phyloP scores from a whole-genome alignment of 2,888 invertebrate genomes.

The Microctonus brassicae region DNA sequence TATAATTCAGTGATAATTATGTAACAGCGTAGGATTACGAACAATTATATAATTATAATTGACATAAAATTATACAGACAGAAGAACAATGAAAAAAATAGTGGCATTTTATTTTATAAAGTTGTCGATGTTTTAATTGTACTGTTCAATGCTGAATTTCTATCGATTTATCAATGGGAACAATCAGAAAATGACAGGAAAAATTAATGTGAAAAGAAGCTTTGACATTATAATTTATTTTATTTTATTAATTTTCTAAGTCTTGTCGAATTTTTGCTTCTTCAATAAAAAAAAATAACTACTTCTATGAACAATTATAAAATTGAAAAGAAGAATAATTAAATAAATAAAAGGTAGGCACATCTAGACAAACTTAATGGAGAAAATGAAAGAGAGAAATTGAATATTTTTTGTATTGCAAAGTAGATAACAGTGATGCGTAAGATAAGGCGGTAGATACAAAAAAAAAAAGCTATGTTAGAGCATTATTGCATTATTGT shows the following conservation, averaged over 20 bases:
- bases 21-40: not conserved
- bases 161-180: not conserved
- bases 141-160: too few relatives aligned
- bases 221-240: too few relatives aligned
- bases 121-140: too few relatives aligned
- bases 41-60: not conserved
- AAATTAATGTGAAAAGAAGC: too few relatives aligned
- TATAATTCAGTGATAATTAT: not conserved
- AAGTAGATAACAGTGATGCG: constrained; percentile 23
- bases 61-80: not conserved
- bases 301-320: not conserved
- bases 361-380: not conserved
- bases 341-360: constrained; percentile 14
- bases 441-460: constrained; percentile 40
- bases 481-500: constrained; percentile 11
- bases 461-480: constrained; percentile 34
- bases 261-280: too few relatives aligned
- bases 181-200: too few relatives aligned
- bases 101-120: not conserved
- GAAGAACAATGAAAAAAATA: not conserved
- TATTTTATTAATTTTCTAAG: too few relatives aligned
- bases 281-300: not conserved
- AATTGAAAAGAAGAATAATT: too few relatives aligned
- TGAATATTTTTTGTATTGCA: constrained; percentile 34
- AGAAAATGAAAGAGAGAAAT: constrained; percentile 13